A percentile compares a stretch with the other conserved stretches of the same genome.
These are phyloP conservation scores for Plumapathes pennacea DNA, from an alignment of 92 coral and sea anemone species.

Conservation along the genomic window DNA sequence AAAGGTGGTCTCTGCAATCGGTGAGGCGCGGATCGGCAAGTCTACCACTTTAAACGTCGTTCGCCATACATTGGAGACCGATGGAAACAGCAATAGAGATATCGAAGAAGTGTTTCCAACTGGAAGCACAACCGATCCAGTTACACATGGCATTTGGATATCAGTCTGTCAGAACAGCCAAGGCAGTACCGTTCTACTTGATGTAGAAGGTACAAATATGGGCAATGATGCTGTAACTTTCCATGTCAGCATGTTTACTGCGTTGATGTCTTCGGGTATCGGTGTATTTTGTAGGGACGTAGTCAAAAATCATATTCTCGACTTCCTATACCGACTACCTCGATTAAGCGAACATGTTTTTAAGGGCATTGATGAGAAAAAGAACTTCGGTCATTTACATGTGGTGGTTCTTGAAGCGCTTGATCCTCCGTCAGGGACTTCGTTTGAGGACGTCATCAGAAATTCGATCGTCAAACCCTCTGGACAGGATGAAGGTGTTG, in stretches of 20 bases:
- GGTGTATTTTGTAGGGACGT: neutral
- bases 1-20: neutral
- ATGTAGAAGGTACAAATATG: constrained; percentile 7
- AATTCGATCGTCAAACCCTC: too few species aligned
- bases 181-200: neutral
- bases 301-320: neutral
- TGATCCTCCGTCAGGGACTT: too few species aligned
- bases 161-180: neutral
- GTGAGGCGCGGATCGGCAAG: constrained; percentile 9
- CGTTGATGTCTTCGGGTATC: constrained; percentile 4
- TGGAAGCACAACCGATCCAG: neutral
- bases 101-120: neutral
- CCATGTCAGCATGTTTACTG: constrained; percentile 18
- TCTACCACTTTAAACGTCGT: constrained; percentile 9
- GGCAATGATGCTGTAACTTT: constrained; percentile 13
- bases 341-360: constrained; percentile 1
- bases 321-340: constrained; percentile 2
- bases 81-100: neutral
- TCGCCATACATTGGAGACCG: neutral
- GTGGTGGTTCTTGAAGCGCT: too few species aligned
- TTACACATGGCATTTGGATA: constrained; percentile 17
- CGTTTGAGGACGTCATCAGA: too few species aligned
- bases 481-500: too few species aligned
- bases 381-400: too few species aligned
- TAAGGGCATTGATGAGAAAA: too few species aligned